Base-by-base conservation (phyloP, 2,113 vertebrate species). In the Ornithorhynchus anatinus region DNA sequence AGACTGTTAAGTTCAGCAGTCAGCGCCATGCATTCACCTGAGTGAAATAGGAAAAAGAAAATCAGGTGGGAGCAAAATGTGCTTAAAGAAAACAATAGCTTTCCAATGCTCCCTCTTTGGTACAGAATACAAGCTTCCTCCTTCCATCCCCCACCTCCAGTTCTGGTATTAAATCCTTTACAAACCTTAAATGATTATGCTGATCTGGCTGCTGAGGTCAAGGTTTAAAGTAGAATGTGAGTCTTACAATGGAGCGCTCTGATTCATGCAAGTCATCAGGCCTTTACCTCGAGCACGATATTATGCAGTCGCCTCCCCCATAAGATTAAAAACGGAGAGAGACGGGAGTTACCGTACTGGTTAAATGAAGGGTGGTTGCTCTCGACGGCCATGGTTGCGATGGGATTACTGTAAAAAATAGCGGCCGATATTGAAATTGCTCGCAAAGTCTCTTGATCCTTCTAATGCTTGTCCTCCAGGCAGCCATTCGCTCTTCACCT, bases 401-500 rank as follows among this genome's bases (percentile, higher is more conserved):
- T 68, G 65, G 80, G 73, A 80, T 89, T 85, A 81, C 79, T 73
- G 58, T 83, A 81, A 86, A 84, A 82, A 77, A 68, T 82, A 86
- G 82, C 79, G 75, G 56, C 78, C 68, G 68, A 65, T 84, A 82
- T 79, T 75, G 72, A 86, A 78, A 75, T 84, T 84, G 58, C 70
- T 74, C 56, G 59, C 64, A 80, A 87, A 80, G 71, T 79, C 77
- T 84, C 72, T 68, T 60, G 59, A 67, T 71, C 68, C 75, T 72
- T 88, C 79, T 71, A 84, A 72, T 68, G 71, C 59, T 7, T 59
- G 75, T 76, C 79, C 74, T 86, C 77, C 68, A 80, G 81, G 78
- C 37, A 86, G 59, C 64, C 65, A 61, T 72, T 85, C 75, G 69
- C 54, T 85, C 65, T 59, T 88, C 72, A 83, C 79, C 79, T 83